Evolutionary conservation across 1,140 invertebrate genomes (phyloP).

Genomic region (Drosophila quadrilineata): DNA sequence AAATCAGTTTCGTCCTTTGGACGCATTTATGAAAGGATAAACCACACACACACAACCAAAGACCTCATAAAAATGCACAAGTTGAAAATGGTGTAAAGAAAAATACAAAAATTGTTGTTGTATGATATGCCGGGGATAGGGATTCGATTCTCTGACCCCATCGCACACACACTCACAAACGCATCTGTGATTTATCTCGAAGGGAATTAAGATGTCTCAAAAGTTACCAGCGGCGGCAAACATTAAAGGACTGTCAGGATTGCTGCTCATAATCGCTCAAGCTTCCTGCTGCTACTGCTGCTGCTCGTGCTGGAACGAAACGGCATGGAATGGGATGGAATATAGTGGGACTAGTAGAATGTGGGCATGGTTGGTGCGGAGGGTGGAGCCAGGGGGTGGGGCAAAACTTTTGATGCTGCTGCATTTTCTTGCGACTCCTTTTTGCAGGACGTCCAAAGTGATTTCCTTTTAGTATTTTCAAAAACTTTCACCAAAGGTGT

Average conservation of each 20-base stretch:
- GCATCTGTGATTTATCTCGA: slow-evolving; percentile 76
- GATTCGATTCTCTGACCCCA: slow-evolving; percentile 9
- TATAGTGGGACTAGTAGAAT: background rate
- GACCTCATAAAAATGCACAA: slow-evolving; percentile 69
- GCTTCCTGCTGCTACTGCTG: slow-evolving; percentile 37
- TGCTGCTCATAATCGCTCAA: slow-evolving; percentile 65
- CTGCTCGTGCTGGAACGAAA: too few species aligned
- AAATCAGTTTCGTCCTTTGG: slow-evolving; percentile 70
- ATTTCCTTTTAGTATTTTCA: slow-evolving; percentile 79
- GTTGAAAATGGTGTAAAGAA: slow-evolving; percentile 61
- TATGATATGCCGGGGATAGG: background rate
- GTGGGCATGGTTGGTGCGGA: too few species aligned
- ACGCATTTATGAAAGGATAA: slow-evolving; percentile 78
- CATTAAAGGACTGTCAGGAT: slow-evolving; percentile 49
- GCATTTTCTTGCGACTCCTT: slow-evolving; percentile 53
- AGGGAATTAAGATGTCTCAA: slow-evolving; percentile 77
- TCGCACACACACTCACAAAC: too few species aligned
- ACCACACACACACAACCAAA: slow-evolving; percentile 32
- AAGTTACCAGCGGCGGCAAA: slow-evolving; percentile 56
- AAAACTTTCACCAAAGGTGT: slow-evolving; percentile 75
- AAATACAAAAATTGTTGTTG: slow-evolving; percentile 70
- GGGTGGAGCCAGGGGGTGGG: slow-evolving; percentile 4
- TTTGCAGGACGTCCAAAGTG: slow-evolving; percentile 65
- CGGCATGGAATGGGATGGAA: slow-evolving; percentile 5
- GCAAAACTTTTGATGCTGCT: slow-evolving; percentile 52